Evolutionary conservation across 2,113 vertebrate genomes (phyloP).

Genomic region (Syngnathoides biaculeatus): DNA sequence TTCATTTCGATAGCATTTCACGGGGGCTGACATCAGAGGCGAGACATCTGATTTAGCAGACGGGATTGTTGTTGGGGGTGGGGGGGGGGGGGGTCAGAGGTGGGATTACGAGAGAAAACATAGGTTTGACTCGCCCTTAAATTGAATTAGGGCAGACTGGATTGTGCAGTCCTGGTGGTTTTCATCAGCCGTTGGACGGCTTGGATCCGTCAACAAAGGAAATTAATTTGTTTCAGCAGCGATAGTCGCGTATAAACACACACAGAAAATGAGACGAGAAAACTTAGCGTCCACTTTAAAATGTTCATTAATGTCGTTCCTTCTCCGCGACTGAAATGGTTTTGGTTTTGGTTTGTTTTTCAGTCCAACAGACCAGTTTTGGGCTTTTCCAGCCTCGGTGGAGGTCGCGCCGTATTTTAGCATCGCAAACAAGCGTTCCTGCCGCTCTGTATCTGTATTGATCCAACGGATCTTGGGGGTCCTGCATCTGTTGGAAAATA

Average conservation of each 20-base stretch:
- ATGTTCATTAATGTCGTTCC: too few relatives aligned
- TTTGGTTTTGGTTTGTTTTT: too few relatives aligned
- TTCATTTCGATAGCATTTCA: conserved; percentile 33
- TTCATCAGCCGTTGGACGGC: not conserved
- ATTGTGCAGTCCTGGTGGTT: conserved; percentile 21
- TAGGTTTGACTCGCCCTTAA: conserved; percentile 32
- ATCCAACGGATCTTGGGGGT: conserved; percentile 1
- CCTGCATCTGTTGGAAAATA: conserved; percentile 9
- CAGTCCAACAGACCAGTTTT: not conserved
- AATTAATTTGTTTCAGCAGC: not conserved
- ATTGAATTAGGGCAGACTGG: conserved; percentile 28
- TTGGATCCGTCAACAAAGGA: not conserved
- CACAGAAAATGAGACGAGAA: too few relatives aligned
- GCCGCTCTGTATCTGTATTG: not conserved
- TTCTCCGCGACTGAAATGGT: too few relatives aligned
- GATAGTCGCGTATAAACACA: not conserved
- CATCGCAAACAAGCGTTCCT: not conserved
- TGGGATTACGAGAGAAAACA: conserved; percentile 19
- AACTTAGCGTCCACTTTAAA: too few relatives aligned
- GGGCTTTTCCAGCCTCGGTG: not conserved
- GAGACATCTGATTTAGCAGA: conserved; percentile 46
- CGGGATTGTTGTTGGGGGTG: conserved; percentile 14
- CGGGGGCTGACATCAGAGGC: conserved; percentile 32
- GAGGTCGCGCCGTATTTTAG: not conserved
- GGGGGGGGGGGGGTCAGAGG: conserved; percentile 22